Conservation (phyloP, 2,113 vertebrate genomes). For the Camelus dromedarius region DNA sequence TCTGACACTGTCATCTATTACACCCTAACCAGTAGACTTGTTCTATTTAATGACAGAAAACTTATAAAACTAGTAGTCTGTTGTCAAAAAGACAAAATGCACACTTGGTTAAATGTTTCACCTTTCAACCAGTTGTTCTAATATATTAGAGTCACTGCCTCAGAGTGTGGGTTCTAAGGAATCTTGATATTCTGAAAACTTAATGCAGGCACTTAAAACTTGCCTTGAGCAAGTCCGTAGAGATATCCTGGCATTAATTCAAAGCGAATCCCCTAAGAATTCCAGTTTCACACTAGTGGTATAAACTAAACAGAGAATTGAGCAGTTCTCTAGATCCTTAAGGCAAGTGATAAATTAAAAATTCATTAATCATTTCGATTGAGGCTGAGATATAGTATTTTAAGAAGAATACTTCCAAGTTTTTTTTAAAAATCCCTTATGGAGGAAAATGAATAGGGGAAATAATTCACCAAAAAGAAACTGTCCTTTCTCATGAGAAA, state of each 20-base stretch:
- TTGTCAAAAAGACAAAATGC: constrained; percentile 49
- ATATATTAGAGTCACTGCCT: neutral
- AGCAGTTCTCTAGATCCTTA: constrained; percentile 83
- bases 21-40: neutral
- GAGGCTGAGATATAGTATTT: constrained; percentile 84
- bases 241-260: constrained; percentile 83
- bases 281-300: constrained; percentile 70
- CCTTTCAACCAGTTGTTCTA: constrained; percentile 29
- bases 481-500: constrained; percentile 71
- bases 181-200: constrained; percentile 26
- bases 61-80: neutral
- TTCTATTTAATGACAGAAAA: constrained; percentile 46
- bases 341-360: constrained; percentile 88
- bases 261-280: constrained; percentile 82
- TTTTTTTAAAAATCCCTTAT: constrained; percentile 32
- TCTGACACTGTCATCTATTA: neutral
- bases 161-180: constrained; percentile 21
- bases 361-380: constrained; percentile 88
- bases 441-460: constrained; percentile 54
- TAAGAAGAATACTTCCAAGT: constrained; percentile 82
- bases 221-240: constrained; percentile 74
- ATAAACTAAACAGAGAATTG: constrained; percentile 85
- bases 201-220: constrained; percentile 65
- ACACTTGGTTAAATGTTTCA: constrained; percentile 44
- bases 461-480: constrained; percentile 82